Percentiles rank a stretch among this genome's conserved stretches.
Evolutionary conservation across 1,140 invertebrate species (phyloP).

Genomic region (Cherax destructor): DNA sequence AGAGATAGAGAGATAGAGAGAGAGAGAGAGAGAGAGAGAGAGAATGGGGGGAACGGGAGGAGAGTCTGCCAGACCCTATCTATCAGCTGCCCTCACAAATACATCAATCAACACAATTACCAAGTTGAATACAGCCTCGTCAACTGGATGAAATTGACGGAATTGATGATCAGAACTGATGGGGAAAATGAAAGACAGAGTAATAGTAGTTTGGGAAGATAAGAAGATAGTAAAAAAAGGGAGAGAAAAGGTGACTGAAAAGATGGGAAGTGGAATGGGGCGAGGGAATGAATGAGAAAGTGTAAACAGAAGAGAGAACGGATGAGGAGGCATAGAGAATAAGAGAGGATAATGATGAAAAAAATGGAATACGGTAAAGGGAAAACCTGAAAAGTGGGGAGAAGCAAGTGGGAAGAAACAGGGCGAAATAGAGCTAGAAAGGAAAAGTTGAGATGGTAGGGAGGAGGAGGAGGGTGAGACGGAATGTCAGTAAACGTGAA

Average conservation of each 20-base stretch:
- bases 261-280: neutral
- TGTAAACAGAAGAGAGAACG: neutral
- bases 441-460: neutral
- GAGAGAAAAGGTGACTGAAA: neutral
- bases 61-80: neutral
- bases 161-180: slow-evolving; percentile 25
- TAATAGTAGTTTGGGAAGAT: neutral
- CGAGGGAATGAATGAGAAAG: neutral
- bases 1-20: slow-evolving; percentile 1
- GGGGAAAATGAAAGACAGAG: neutral
- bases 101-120: slow-evolving; percentile 50
- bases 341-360: neutral
- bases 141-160: slow-evolving; percentile 25
- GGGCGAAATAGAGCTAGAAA: neutral
- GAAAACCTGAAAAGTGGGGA: neutral
- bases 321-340: neutral
- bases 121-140: slow-evolving; percentile 38
- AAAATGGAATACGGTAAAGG: no score
- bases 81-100: slow-evolving; percentile 20
- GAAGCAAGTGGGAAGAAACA: neutral
- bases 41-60: neutral
- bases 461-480: neutral
- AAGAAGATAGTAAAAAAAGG: neutral
- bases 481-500: neutral
- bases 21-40: slow-evolving; percentile 1